phyloP scores from a whole-genome alignment of 1,140 invertebrate species.

The Brachionus calyciflorus region DNA sequence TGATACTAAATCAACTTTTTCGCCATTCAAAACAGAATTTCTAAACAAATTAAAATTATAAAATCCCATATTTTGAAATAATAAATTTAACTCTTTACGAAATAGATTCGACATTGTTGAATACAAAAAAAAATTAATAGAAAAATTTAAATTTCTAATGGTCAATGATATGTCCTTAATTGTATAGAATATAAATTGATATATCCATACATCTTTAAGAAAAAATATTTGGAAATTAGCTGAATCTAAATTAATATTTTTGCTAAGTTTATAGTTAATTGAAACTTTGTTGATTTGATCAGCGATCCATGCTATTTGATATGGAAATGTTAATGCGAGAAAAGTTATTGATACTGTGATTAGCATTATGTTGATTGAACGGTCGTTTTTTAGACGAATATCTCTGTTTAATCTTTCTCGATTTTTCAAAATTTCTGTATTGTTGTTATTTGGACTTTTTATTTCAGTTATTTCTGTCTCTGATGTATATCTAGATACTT shows the following conservation, averaged over 20 bases:
- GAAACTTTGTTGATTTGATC: slow-evolving; percentile 33
- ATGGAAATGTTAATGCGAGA: slow-evolving; percentile 32
- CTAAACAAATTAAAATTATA: slow-evolving; percentile 34
- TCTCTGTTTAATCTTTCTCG: neutral
- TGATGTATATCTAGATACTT: no score
- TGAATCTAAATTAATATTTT: neutral
- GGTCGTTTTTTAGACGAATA: slow-evolving; percentile 21
- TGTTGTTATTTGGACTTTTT: neutral
- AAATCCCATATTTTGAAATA: slow-evolving; percentile 39
- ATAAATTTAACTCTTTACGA: slow-evolving; percentile 34
- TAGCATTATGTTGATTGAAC: slow-evolving; percentile 33
- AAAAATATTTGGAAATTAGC: neutral
- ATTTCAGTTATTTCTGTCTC: no score
- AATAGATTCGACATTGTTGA: slow-evolving; percentile 45
- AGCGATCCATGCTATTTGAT: slow-evolving; percentile 32
- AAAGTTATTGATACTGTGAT: slow-evolving; percentile 29
- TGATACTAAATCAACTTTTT: neutral
- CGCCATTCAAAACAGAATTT: neutral
- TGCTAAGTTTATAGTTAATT: neutral
- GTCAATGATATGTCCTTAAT: slow-evolving; percentile 38
- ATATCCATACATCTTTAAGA: slow-evolving; percentile 6
- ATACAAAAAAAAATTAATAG: slow-evolving; percentile 45
- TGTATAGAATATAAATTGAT: slow-evolving; percentile 24
- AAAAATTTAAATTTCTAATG: slow-evolving; percentile 35
- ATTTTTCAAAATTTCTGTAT: neutral